phyloP scores from a whole-genome alignment of 2,888 invertebrate genomes.

The Drosophila melanosoma region DNA sequence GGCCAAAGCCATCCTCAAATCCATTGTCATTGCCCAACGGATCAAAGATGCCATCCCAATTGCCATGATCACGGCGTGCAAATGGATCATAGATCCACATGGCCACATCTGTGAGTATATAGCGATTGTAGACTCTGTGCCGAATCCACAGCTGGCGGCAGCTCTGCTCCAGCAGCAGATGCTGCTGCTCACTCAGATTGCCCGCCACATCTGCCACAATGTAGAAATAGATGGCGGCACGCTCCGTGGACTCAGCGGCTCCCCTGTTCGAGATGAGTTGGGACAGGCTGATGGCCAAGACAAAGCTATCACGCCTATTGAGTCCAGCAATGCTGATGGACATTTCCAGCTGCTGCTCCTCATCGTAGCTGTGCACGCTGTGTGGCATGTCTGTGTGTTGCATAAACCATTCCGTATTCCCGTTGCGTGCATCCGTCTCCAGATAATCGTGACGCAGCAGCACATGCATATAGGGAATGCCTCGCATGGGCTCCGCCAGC shows the following conservation, averaged over 20 bases:
- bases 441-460: conserved; percentile 48
- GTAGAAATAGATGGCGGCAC: conserved; percentile 71
- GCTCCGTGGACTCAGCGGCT: conserved; percentile 48
- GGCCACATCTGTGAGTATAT: conserved; percentile 62
- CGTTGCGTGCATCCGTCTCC: conserved; percentile 60
- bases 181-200: conserved; percentile 22
- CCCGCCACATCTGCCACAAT: conserved; percentile 49
- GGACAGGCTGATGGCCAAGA: conserved; percentile 60
- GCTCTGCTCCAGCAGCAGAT: conserved; percentile 50
- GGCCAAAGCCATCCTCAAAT: conserved; percentile 59
- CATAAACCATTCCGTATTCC: conserved; percentile 68
- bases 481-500: conserved; percentile 41
- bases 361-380: conserved; percentile 40
- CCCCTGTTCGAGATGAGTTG: conserved; percentile 51
- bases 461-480: conserved; percentile 58
- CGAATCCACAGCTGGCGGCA: conserved; percentile 68
- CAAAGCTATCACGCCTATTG: conserved; percentile 62
- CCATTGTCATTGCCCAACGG: conserved; percentile 16
- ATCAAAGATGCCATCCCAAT: conserved; percentile 3
- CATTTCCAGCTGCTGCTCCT: conserved; percentile 19
- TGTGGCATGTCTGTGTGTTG: conserved; percentile 35
- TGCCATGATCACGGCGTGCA: conserved; percentile 11
- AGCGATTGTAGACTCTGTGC: conserved; percentile 66
- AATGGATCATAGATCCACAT: conserved; percentile 81
- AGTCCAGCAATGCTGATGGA: background rate